Percentiles rank a stretch among this genome's conserved stretches.
phyloP scores from a whole-genome alignment of 1,140 invertebrate species.

The Cydia amplana region DNA sequence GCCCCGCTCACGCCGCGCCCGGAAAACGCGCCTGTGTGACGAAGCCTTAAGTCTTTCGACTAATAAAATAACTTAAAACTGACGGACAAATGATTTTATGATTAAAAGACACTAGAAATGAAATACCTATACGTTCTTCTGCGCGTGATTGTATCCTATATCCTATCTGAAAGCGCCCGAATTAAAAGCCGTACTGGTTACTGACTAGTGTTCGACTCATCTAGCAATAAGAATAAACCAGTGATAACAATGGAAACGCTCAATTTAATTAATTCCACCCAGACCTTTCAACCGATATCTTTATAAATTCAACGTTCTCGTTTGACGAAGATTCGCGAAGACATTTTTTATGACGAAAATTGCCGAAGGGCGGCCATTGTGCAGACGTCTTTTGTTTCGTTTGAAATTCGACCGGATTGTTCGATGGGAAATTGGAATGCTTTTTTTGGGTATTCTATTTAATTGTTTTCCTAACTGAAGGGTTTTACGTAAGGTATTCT shows the following conservation, averaged over 20 bases:
- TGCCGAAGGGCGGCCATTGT: constrained; percentile 29
- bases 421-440: constrained; percentile 25
- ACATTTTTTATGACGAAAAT: constrained; percentile 35
- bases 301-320: constrained; percentile 30
- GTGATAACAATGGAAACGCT: constrained; percentile 21
- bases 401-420: constrained; percentile 30
- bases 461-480: constrained; percentile 21
- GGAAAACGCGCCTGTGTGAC: too few relatives aligned
- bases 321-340: constrained; percentile 24
- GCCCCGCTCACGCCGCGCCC: too few relatives aligned
- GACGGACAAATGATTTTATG: too few relatives aligned
- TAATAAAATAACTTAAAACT: too few relatives aligned
- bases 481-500: too few relatives aligned
- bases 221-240: neutral
- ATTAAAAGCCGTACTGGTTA: neutral
- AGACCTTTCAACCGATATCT: constrained; percentile 26
- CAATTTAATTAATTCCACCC: constrained; percentile 26
- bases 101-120: too few relatives aligned
- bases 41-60: too few relatives aligned
- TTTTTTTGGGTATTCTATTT: constrained; percentile 28
- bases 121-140: too few relatives aligned
- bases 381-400: constrained; percentile 34
- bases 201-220: neutral
- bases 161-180: too few relatives aligned
- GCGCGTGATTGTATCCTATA: too few relatives aligned